These are phyloP conservation scores for Bombycilla garrulus DNA, from an alignment of 2,113 vertebrate genomes.

Conservation along the genomic window DNA sequence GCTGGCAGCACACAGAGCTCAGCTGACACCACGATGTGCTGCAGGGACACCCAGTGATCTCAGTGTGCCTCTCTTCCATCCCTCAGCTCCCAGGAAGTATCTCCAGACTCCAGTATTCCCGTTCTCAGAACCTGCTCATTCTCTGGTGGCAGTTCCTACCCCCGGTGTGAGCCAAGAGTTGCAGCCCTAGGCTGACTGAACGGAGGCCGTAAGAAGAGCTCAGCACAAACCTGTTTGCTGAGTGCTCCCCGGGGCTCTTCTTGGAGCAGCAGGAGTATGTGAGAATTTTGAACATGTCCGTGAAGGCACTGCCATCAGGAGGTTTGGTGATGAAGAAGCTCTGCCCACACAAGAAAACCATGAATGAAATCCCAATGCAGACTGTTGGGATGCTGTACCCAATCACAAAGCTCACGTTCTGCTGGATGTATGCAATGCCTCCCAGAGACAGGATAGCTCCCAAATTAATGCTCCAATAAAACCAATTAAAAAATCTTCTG, in stretches of 20 bases:
- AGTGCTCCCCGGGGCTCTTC: constrained; percentile 42
- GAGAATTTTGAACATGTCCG: constrained; percentile 86
- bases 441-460: constrained; percentile 93
- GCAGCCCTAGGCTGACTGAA: neutral
- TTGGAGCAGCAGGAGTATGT: constrained; percentile 80
- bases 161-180: neutral
- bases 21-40: neutral
- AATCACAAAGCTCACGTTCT: constrained; percentile 84
- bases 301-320: constrained; percentile 94
- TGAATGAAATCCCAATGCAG: constrained; percentile 88
- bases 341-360: constrained; percentile 87
- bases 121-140: neutral
- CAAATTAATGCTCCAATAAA: constrained; percentile 98
- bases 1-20: neutral
- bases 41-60: neutral
- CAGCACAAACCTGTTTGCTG: constrained; percentile 67
- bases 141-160: neutral
- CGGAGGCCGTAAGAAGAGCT: neutral
- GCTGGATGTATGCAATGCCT: constrained; percentile 91
- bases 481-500: constrained; percentile 96
- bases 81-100: neutral
- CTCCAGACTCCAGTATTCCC: neutral
- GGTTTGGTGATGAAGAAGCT: constrained; percentile 91
- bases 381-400: constrained; percentile 87
- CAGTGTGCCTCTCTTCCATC: neutral